phyloP scores from a whole-genome alignment of 2,113 vertebrate genomes.

The Anhinga rufa region DNA sequence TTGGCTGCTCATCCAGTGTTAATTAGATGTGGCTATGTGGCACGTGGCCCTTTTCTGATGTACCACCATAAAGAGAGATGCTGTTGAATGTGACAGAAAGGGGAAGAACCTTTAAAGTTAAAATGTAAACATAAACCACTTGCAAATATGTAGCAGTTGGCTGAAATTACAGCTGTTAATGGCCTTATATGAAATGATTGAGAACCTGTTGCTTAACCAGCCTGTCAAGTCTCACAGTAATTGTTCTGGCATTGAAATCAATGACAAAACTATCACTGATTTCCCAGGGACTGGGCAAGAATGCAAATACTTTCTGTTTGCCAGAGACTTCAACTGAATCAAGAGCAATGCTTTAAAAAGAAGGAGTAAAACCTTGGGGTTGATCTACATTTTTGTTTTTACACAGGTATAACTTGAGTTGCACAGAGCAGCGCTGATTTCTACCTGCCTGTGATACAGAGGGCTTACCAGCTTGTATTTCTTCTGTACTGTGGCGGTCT shows the following conservation, averaged over 20 bases:
- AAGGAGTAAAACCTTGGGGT: background rate
- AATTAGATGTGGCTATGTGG: background rate
- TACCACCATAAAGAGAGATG: background rate
- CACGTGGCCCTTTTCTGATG: background rate
- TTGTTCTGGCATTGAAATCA: background rate
- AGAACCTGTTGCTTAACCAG: background rate
- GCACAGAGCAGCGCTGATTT: background rate
- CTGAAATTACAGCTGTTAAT: background rate
- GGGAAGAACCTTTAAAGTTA: background rate
- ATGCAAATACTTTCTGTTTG: background rate
- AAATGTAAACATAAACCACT: background rate
- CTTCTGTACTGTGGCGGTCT: background rate
- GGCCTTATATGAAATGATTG: background rate
- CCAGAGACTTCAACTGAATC: background rate
- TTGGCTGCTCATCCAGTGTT: background rate
- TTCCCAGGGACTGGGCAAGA: background rate
- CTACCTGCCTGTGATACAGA: background rate
- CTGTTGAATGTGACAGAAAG: background rate
- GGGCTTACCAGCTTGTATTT: background rate
- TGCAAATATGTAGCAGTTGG: background rate
- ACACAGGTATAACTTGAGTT: background rate
- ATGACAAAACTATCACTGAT: background rate
- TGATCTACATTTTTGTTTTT: background rate
- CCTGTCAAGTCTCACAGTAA: background rate
- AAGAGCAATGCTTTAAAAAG: background rate